These are phyloP conservation scores for Chinchilla lanigera DNA, from an alignment of 2,113 vertebrate genomes.

Conservation along the genomic window DNA sequence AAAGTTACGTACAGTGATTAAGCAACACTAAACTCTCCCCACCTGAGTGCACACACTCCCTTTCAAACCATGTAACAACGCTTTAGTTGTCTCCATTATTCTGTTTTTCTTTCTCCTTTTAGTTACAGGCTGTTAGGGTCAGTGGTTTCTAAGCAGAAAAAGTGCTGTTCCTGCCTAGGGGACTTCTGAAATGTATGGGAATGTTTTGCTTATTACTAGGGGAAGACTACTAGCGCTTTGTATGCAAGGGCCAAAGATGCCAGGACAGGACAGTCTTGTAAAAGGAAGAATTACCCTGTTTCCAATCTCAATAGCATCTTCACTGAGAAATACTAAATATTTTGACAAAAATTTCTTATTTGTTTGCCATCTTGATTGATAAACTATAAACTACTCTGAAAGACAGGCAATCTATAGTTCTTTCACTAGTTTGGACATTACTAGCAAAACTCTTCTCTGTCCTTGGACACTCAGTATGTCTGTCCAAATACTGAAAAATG, in stretches of 20 bases:
- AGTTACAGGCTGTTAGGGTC: not conserved
- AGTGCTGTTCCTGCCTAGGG: not conserved
- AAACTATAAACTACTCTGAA: not conserved
- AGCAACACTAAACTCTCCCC: not conserved
- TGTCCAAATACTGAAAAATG: not conserved
- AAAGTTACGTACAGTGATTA: not conserved
- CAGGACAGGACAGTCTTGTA: not conserved
- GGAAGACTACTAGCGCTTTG: not conserved
- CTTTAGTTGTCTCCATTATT: not conserved
- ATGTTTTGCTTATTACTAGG: not conserved
- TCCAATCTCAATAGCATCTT: not conserved
- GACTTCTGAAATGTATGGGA: not conserved
- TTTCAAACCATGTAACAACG: not conserved
- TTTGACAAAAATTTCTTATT: not conserved
- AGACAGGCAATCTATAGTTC: not conserved
- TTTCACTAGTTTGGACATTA: not conserved
- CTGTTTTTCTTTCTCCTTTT: slow-evolving; percentile 16
- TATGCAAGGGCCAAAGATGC: not conserved
- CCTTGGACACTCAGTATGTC: not conserved
- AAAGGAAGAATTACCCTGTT: not conserved
- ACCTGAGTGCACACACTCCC: not conserved
- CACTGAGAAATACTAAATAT: not conserved
- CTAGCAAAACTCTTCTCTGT: not conserved
- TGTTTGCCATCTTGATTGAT: not conserved
- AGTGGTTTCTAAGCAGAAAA: not conserved